Evolutionary conservation across 2,797 vertebrate species (phyloP).

Genomic region (Phrynocephalus guinanensis): DNA sequence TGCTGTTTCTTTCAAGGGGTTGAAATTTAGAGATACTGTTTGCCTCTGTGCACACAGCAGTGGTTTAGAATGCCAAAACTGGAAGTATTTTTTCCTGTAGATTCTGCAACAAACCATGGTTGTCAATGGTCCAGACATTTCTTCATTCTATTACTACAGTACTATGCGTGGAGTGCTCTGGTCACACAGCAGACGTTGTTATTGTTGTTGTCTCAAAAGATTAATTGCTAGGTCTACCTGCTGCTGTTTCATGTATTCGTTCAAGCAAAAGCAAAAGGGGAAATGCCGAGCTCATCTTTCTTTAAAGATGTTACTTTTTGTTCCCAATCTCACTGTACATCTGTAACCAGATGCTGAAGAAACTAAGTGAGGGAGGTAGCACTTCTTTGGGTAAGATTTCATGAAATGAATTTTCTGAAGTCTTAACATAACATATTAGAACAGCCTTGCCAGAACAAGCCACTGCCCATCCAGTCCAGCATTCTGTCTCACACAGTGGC

Average conservation of each 20-base stretch:
- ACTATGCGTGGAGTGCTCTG: too few relatives aligned
- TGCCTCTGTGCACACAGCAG: too few relatives aligned
- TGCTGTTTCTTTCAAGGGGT: too few relatives aligned
- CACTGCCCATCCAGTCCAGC: too few relatives aligned
- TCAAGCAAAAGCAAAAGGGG: constrained; percentile 22
- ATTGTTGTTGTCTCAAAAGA: not conserved
- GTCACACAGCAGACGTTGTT: too few relatives aligned
- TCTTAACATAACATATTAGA: not conserved
- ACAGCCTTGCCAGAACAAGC: too few relatives aligned
- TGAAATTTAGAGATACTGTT: too few relatives aligned
- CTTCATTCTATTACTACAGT: too few relatives aligned
- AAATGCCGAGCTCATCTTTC: not conserved
- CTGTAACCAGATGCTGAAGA: constrained; percentile 5
- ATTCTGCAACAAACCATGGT: too few relatives aligned
- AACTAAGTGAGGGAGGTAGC: constrained; percentile 22
- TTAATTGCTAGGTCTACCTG: constrained; percentile 8
- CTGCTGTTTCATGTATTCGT: constrained; percentile 16
- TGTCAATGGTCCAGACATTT: not conserved
- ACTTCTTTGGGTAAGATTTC: constrained; percentile 23
- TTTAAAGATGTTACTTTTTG: constrained; percentile 37
- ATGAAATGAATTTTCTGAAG: constrained; percentile 49
- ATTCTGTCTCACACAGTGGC: too few relatives aligned
- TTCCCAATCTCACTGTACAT: not conserved
- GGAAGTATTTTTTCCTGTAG: too few relatives aligned
- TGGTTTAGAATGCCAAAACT: too few relatives aligned